Base-by-base conservation (phyloP, 1,140 invertebrate genomes). In the Leptoteleia sp. region DNA sequence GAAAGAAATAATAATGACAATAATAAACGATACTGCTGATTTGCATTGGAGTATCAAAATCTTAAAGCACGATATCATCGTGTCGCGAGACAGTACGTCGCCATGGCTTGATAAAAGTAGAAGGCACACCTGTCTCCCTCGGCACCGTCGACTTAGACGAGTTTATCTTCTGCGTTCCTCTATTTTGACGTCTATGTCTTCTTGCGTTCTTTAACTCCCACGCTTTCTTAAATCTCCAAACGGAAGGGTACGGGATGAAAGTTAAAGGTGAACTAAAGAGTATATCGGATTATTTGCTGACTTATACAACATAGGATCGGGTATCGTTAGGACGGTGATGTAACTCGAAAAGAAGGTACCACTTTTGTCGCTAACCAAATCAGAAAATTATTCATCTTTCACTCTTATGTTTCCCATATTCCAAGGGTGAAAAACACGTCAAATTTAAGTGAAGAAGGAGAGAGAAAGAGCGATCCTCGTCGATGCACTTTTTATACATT, bases 141-240 rank as follows among this genome's bases (percentile, higher is more conserved):
- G 11, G 13, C 22, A 13, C 11, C 33, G 43, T 15, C 8, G 27
- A 27, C 38, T 52, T 8, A 4, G 13, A 45, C 40, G 7, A 38
- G 48, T 47, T 71, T 71, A 45, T 71, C 45, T 52, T 52, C 25
- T 22, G 37, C 25, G 27, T 12, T 64, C 45, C 37, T 64, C 70
- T 73, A 73, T 57, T 73, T 64, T 73, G 59, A 65, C 59, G 48
- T 57, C 42, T 48, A 27, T 48, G 57, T 73, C 57, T 62, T 55
- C 25, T 55, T 57, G 8, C 50, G 50, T 57, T 64, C 40, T 43
- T 47, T 27, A 1, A 64, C 57, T 72, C 68, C 57, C 68, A 72
- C 68, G 57, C 59, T 64, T 55, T 55, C 57, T 54, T 45, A 25
- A 33, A 40, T 17, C 1, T 12, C 16, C 4, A 31, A 62, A 61